These are phyloP conservation scores for Gorsachius magnificus DNA, from an alignment of 2,797 vertebrate species.

Conservation along the genomic window DNA sequence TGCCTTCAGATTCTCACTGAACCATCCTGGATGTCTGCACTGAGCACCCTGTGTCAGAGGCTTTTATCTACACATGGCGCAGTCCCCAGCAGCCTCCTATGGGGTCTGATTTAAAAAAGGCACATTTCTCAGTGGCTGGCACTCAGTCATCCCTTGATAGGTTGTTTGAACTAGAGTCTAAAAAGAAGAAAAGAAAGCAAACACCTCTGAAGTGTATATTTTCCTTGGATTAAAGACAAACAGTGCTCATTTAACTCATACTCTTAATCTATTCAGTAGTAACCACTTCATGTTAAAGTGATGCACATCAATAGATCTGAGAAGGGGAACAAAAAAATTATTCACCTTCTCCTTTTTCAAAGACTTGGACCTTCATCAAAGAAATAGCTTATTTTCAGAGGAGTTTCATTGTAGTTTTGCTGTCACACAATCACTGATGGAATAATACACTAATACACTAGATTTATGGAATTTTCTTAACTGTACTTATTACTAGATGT, in stretches of 20 bases:
- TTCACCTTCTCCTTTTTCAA: background rate
- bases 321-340: background rate
- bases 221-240: background rate
- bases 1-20: background rate
- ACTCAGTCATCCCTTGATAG: background rate
- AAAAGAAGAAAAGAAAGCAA: background rate
- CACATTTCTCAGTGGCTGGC: background rate
- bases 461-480: background rate
- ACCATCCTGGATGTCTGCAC: background rate
- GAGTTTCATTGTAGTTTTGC: background rate
- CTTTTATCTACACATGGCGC: background rate
- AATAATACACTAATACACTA: background rate
- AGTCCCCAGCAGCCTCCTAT: background rate
- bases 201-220: background rate
- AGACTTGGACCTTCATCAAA: background rate
- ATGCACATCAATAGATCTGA: background rate
- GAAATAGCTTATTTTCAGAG: background rate
- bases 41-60: background rate
- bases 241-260: background rate
- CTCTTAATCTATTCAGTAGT: background rate
- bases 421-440: background rate
- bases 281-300: background rate
- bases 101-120: background rate
- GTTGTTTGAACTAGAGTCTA: background rate
- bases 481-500: background rate